These are phyloP conservation scores for Tympanuchus pallidicinctus DNA, from an alignment of 2,113 vertebrate species.

Conservation along the genomic window DNA sequence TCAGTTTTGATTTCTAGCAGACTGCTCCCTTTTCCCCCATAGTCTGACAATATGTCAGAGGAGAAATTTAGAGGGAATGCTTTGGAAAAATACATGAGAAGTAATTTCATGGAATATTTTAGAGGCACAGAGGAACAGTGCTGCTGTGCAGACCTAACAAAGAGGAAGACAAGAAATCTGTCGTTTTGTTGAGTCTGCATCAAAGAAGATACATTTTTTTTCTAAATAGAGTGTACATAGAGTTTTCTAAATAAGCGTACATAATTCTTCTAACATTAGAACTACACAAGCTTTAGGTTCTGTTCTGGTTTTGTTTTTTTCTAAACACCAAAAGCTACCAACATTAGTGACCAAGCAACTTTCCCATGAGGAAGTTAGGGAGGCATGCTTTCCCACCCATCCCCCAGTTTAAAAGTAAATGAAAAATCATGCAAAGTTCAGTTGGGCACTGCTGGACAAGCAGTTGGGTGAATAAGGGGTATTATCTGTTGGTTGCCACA, in stretches of 20 bases:
- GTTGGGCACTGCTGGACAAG: not conserved
- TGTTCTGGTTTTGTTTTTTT: accelerated
- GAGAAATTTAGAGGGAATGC: not conserved
- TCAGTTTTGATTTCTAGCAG: not conserved
- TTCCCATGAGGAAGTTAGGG: not conserved
- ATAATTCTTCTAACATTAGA: not conserved
- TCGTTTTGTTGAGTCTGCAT: not conserved
- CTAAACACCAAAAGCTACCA: not conserved
- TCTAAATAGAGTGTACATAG: not conserved
- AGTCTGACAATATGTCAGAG: not conserved
- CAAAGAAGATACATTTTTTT: not conserved
- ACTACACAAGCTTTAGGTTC: not conserved
- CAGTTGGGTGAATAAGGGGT: not conserved
- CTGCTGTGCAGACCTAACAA: not conserved
- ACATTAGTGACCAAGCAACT: not conserved
- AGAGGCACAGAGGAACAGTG: not conserved
- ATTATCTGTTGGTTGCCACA: not conserved
- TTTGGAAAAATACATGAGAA: not conserved
- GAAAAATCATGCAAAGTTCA: not conserved
- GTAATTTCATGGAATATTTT: not conserved
- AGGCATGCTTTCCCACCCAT: not conserved
- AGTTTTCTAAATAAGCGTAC: too few species aligned
- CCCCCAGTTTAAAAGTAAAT: not conserved
- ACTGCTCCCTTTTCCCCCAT: not conserved
- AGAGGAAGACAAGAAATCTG: accelerated